phyloP scores from a whole-genome alignment of 1,140 invertebrate species.

The Brachionus calyciflorus region DNA sequence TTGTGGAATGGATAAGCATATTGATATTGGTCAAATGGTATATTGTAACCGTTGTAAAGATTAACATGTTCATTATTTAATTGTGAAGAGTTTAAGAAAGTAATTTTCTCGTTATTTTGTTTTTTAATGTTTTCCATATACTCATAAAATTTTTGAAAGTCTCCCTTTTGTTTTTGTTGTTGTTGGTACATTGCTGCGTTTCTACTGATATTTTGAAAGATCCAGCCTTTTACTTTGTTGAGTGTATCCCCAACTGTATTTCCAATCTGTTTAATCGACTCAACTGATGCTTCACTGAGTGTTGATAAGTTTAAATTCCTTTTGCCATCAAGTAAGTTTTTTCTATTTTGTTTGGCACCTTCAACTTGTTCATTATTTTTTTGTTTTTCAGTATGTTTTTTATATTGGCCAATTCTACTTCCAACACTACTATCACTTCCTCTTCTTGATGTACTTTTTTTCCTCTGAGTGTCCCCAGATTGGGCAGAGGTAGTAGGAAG shows the following conservation, averaged over 20 bases:
- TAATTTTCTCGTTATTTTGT: neutral
- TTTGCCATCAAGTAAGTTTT: neutral
- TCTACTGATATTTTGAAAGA: neutral
- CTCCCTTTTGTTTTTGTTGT: neutral
- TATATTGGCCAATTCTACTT: neutral
- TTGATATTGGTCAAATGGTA: neutral
- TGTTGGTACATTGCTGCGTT: neutral
- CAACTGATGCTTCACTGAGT: neutral
- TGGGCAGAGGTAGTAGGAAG: neutral
- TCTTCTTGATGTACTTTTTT: neutral
- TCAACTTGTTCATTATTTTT: neutral
- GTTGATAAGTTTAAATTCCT: neutral
- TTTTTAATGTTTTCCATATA: neutral
- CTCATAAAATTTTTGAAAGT: neutral
- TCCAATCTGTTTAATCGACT: neutral
- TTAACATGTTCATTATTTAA: too few species aligned
- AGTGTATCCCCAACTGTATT: neutral
- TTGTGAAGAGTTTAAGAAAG: neutral
- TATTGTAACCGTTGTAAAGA: too few species aligned
- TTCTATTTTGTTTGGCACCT: neutral
- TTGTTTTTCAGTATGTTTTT: neutral
- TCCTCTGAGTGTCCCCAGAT: neutral
- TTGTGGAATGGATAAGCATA: neutral
- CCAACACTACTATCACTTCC: neutral
- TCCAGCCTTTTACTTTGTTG: neutral